phyloP scores from a whole-genome alignment of 1,140 invertebrate genomes.

The Leptopilina clavipes region DNA sequence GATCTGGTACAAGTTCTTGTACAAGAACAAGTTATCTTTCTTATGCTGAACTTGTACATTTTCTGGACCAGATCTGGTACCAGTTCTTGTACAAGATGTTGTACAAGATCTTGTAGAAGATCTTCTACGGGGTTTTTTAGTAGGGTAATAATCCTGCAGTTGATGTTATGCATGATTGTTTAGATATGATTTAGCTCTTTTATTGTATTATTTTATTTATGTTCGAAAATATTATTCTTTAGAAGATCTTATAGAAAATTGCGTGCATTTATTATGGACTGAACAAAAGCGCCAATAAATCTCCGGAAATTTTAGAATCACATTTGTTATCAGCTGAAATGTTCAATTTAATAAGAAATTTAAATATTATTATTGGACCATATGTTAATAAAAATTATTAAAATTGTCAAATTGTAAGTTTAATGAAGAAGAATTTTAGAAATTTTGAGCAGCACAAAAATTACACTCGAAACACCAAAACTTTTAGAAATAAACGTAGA shows the following conservation, averaged over 20 bases:
- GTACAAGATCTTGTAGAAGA: too few relatives aligned
- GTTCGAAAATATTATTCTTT: slow-evolving; percentile 56
- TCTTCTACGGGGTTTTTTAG: too few relatives aligned
- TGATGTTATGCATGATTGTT: slow-evolving; percentile 70
- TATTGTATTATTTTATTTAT: slow-evolving; percentile 58
- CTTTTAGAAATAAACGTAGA: slow-evolving; percentile 31
- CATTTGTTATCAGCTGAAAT: slow-evolving; percentile 51
- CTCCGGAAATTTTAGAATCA: neutral
- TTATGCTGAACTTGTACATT: too few relatives aligned
- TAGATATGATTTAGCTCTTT: slow-evolving; percentile 58
- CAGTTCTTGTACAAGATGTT: too few relatives aligned
- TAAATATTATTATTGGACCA: slow-evolving; percentile 49
- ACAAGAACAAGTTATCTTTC: too few relatives aligned
- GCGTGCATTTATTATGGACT: neutral
- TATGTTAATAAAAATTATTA: slow-evolving; percentile 47
- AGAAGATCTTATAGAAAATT: slow-evolving; percentile 52
- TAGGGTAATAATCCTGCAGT: slow-evolving; percentile 61
- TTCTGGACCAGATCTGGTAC: too few relatives aligned
- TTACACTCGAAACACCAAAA: slow-evolving; percentile 40
- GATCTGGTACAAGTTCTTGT: too few relatives aligned
- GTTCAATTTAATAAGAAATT: slow-evolving; percentile 43
- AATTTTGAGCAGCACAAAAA: slow-evolving; percentile 43
- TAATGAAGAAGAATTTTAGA: slow-evolving; percentile 44
- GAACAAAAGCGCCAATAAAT: neutral
- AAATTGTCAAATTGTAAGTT: slow-evolving; percentile 39